phyloP scores from a whole-genome alignment of 2,888 invertebrate species.

The Dendrolimus houi region DNA sequence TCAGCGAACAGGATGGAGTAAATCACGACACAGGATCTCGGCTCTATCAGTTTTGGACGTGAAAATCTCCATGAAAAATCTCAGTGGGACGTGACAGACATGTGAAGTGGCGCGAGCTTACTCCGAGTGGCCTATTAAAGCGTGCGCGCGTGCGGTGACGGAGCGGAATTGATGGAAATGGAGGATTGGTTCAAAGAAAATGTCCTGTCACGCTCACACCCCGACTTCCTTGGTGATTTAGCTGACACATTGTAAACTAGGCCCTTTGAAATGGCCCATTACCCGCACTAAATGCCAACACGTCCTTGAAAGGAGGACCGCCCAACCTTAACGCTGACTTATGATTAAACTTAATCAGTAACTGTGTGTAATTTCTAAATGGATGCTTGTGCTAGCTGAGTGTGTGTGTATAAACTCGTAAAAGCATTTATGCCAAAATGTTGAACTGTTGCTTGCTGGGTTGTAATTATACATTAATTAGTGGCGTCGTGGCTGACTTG shows the following conservation, averaged over 20 bases:
- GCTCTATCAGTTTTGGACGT: conserved; percentile 39
- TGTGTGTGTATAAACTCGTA: conserved; percentile 11
- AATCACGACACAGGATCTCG: conserved; percentile 5
- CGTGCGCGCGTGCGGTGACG: conserved; percentile 45
- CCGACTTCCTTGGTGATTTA: conserved; percentile 24
- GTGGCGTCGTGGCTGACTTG: conserved; percentile 22
- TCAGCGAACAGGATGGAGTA: neutral
- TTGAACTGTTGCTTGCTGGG: neutral
- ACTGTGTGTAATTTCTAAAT: conserved; percentile 2
- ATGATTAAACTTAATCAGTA: neutral
- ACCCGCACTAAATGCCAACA: neutral
- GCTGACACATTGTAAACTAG: conserved; percentile 20
- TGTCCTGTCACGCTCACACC: conserved; percentile 32
- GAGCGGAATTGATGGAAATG: conserved; percentile 43
- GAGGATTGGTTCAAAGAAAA: conserved; percentile 41
- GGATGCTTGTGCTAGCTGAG: neutral
- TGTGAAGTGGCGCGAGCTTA: conserved; percentile 33
- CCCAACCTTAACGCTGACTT: neutral
- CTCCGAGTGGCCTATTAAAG: conserved; percentile 33
- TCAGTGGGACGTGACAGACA: conserved; percentile 40
- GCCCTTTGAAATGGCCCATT: conserved; percentile 7
- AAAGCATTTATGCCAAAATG: conserved; percentile 22
- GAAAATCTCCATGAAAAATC: conserved; percentile 50
- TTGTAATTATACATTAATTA: conserved; percentile 19
- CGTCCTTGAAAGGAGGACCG: neutral